Conservation (phyloP, 2,797 vertebrate genomes). For the Cossypha heuglini region DNA sequence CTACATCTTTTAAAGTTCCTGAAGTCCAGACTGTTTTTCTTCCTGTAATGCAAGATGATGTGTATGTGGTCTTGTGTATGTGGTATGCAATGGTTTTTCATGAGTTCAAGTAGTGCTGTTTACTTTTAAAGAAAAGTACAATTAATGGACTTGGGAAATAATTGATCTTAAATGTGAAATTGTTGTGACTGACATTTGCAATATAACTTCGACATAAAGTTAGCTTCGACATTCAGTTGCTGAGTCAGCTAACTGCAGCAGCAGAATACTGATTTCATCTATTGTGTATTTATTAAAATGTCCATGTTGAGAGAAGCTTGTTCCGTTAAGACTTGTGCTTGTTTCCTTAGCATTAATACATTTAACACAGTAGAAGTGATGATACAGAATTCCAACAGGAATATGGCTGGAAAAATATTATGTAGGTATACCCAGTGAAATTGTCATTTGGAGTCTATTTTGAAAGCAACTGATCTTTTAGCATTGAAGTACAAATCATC, state of each 20-base stretch:
- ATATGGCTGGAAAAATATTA: neutral
- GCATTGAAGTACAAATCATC: neutral
- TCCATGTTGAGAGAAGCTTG: neutral
- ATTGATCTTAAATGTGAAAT: neutral
- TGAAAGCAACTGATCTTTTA: neutral
- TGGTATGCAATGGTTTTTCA: neutral
- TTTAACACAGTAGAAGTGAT: neutral
- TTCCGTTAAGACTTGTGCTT: neutral
- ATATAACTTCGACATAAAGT: neutral
- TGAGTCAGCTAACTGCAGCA: neutral
- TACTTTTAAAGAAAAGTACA: neutral
- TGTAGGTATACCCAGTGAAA: neutral
- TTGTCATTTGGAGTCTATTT: neutral
- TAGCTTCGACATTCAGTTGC: neutral
- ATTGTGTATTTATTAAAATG: neutral
- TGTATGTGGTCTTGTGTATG: neutral
- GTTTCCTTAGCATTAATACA: neutral
- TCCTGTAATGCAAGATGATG: neutral
- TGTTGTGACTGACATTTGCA: neutral
- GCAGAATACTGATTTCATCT: neutral
- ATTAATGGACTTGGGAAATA: neutral
- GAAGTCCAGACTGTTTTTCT: neutral
- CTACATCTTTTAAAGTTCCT: neutral
- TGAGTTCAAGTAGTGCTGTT: neutral
- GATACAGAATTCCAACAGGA: neutral